phyloP scores from a whole-genome alignment of 2,888 invertebrate species.

The Patella caerulea region DNA sequence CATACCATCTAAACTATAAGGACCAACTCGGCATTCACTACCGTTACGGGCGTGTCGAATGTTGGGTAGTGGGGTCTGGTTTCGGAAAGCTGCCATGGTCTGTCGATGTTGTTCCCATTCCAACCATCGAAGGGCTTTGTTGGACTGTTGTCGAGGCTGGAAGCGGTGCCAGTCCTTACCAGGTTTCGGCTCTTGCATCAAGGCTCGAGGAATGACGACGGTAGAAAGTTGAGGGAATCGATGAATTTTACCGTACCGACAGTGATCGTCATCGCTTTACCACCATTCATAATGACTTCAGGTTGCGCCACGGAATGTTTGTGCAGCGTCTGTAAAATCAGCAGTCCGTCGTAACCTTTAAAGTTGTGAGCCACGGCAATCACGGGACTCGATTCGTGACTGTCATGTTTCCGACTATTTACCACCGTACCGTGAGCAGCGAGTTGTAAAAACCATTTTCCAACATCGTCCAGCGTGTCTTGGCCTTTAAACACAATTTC shows the following conservation, averaged over 20 bases:
- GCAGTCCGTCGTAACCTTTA: background rate
- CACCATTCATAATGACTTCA: background rate
- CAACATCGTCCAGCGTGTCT: background rate
- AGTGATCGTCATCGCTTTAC: background rate
- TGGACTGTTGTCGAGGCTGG: too few relatives aligned
- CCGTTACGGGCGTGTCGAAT: too few relatives aligned
- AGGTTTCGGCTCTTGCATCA: too few relatives aligned
- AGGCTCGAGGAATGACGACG: background rate
- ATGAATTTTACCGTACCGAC: background rate
- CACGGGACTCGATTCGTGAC: background rate
- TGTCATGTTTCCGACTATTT: background rate
- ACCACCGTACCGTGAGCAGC: background rate
- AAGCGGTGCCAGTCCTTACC: too few relatives aligned
- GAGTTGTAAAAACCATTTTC: background rate
- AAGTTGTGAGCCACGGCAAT: background rate
- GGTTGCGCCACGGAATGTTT: background rate
- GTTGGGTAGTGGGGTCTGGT: too few relatives aligned
- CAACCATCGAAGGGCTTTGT: too few relatives aligned
- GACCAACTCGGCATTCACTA: too few relatives aligned
- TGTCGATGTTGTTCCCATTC: too few relatives aligned
- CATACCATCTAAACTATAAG: too few relatives aligned
- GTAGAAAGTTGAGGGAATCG: background rate
- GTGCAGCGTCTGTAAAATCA: background rate
- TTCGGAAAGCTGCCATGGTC: too few relatives aligned
- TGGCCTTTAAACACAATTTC: background rate